Evolutionary conservation across 1,140 invertebrate genomes (phyloP).

Genomic region (Sesamia nonagrioides): DNA sequence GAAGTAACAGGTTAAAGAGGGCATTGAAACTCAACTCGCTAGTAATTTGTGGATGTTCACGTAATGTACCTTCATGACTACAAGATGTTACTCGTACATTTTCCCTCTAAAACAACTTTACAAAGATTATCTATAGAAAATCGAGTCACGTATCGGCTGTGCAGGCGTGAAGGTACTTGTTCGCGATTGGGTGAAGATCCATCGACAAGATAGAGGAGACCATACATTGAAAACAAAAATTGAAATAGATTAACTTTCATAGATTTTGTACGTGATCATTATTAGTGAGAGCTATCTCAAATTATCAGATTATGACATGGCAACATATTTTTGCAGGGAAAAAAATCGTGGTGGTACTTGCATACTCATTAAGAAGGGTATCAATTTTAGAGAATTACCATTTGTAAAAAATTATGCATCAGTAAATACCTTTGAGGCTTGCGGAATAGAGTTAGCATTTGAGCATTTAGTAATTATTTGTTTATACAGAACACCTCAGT

Average conservation of each 20-base stretch:
- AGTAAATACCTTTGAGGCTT: too few species aligned
- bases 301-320: too few species aligned
- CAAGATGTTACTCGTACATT: conserved; percentile 44
- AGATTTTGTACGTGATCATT: conserved; percentile 32
- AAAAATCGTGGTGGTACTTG: too few species aligned
- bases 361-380: too few species aligned
- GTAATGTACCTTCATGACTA: conserved; percentile 6
- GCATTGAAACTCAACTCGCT: conserved; percentile 5
- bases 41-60: conserved; percentile 36
- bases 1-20: conserved; percentile 7
- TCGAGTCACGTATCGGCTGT: conserved; percentile 72
- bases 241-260: conserved; percentile 48
- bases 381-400: too few species aligned
- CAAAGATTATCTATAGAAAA: conserved; percentile 61
- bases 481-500: too few species aligned
- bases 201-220: conserved; percentile 61
- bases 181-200: conserved; percentile 74
- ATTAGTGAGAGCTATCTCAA: too few species aligned
- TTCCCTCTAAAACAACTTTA: conserved; percentile 52
- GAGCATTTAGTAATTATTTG: too few species aligned
- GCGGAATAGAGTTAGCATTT: too few species aligned
- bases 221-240: conserved; percentile 41
- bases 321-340: too few species aligned
- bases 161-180: conserved; percentile 71
- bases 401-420: too few species aligned